Conservation (phyloP, 1,140 invertebrate species). For the Apocrypta bakeri region DNA sequence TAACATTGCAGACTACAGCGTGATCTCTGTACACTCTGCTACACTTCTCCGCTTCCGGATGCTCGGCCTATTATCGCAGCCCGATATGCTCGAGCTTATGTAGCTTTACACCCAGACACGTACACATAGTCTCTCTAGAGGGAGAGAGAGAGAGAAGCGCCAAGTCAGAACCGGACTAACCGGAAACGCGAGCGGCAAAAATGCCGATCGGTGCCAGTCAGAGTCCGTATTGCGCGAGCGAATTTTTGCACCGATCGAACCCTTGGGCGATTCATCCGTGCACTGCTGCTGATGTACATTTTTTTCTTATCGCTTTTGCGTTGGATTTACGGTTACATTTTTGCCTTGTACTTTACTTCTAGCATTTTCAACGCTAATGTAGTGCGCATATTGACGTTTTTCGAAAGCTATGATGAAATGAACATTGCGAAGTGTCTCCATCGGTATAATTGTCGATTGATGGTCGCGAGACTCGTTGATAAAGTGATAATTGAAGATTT, state of each 20-base stretch:
- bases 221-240: slow-evolving; percentile 7
- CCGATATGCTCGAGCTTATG: slow-evolving; percentile 29
- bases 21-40: too few species aligned
- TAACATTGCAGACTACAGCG: not conserved
- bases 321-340: not conserved
- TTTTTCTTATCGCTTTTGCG: not conserved
- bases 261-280: not conserved
- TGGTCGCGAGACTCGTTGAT: not conserved
- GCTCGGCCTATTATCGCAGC: slow-evolving; percentile 19
- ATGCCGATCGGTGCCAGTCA: slow-evolving; percentile 9
- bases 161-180: slow-evolving; percentile 44
- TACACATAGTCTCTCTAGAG: not conserved
- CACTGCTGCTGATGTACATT: not conserved
- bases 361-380: too few species aligned
- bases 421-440: too few species aligned
- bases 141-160: not conserved
- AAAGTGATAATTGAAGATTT: too few species aligned
- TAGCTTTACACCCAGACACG: too few species aligned
- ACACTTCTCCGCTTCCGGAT: slow-evolving; percentile 39
- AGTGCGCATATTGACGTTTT: too few species aligned
- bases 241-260: not conserved
- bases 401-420: not conserved
- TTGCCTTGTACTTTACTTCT: not conserved
- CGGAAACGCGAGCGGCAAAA: slow-evolving; percentile 41
- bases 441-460: not conserved